Base-by-base conservation (phyloP, 53 echinoderm and acorn worm species). In the Apostichopus leukothele region DNA sequence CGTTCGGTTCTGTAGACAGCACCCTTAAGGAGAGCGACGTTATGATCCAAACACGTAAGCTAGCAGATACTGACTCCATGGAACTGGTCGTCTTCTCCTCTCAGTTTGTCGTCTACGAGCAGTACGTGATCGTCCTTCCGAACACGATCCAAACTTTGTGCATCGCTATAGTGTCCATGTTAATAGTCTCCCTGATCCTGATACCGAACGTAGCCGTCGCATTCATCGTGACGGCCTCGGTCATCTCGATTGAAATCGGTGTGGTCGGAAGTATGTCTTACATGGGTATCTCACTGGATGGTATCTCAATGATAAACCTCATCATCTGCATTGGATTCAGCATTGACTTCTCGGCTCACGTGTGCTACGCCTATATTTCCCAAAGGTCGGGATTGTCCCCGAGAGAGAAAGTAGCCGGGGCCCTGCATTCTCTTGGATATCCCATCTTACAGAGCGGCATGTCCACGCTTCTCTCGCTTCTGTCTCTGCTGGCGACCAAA, bases 261-360 rank as follows among this genome's bases (percentile, higher is more conserved):
- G 90, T 95, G 23, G 61, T 95, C 13, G 95, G 95, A 5, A 63
- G 89, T 55, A 95, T 95, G 95, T 78, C 95, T 10, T 71, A 80
- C 0, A 89, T 90, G 93, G 76, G 75, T 1, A 89, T 95, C 54
- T 55, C 88, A 39, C 90, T 95, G 20, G 92, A 95, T 77, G 86
- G 85, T 39, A 86, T 95, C 9, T 89, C 93, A 52, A 95, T 95
- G 95, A 92, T 90, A 53, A 95, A 92, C 89, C 23, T 95, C 12
- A 92, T 95, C 12, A 51, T 95, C 20, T 93, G 92, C 67, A 76
- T 95, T 20, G 95, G 95, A 50, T 95, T 95, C 76, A 95, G 95
- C 75, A 90, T 95, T 4, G 95, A 95, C 39, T 95, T 91, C 61
- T 95, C 95, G 4, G 95, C 95, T 9, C 95, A 95, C 66, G 90